Conservation (phyloP, 2,888 invertebrate species). For the Temnothorax unifasciatus region DNA sequence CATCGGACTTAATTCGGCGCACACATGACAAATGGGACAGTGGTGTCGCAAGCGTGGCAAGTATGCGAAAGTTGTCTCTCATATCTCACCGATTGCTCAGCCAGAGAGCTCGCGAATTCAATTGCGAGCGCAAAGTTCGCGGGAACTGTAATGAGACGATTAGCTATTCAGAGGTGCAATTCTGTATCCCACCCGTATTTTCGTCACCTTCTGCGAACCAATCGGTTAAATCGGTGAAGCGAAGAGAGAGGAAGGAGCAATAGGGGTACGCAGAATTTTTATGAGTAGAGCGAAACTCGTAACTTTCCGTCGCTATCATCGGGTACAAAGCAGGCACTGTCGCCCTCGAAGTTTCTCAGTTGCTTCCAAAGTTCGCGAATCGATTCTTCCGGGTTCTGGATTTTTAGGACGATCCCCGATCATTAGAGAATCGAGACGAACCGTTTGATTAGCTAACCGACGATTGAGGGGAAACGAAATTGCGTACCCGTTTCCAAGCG, state of each 20-base stretch:
- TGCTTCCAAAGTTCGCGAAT: neutral
- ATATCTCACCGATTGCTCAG: conserved; percentile 36
- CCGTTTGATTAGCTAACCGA: conserved; percentile 22
- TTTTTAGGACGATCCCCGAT: neutral
- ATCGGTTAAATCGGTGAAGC: neutral
- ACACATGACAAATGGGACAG: conserved; percentile 48
- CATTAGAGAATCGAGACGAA: neutral
- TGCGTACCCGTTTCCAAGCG: conserved; percentile 21
- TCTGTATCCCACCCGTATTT: neutral
- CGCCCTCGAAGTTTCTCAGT: neutral
- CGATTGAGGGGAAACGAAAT: conserved; percentile 23
- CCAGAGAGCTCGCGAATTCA: conserved; percentile 25
- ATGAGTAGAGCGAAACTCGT: neutral
- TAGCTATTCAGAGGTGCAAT: neutral
- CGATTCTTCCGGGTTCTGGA: conserved; percentile 4
- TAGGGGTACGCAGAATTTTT: conserved; percentile 3
- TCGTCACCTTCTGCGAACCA: conserved; percentile 1
- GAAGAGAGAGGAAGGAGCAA: neutral
- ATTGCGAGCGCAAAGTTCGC: conserved; percentile 46
- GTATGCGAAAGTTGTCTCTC: conserved; percentile 60
- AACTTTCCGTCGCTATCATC: neutral
- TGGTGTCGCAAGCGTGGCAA: conserved; percentile 56
- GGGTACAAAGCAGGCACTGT: neutral
- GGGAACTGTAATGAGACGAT: conserved; percentile 17
- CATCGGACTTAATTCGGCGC: conserved; percentile 36